phyloP scores from a whole-genome alignment of 2,797 vertebrate species.

The Psittacula echo region DNA sequence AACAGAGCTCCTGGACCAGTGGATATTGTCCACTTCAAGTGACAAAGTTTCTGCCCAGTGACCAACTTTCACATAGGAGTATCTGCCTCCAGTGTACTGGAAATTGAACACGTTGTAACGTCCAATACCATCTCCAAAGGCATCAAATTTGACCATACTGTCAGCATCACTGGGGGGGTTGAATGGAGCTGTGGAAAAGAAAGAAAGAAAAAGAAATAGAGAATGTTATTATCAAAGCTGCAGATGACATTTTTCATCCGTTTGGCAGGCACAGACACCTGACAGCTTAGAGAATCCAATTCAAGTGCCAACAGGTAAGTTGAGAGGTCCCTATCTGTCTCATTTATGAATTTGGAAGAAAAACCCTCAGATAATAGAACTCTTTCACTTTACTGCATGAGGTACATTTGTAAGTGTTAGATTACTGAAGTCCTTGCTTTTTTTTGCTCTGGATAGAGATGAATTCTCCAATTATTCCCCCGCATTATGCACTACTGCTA shows the following conservation, averaged over 20 bases:
- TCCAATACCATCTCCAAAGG: constrained; percentile 93
- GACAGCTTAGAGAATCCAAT: not conserved
- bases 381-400: not conserved
- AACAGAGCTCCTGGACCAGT: constrained; percentile 87
- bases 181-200: constrained; percentile 85
- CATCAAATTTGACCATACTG: constrained; percentile 93
- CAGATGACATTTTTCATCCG: not conserved
- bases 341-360: not conserved
- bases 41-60: constrained; percentile 95
- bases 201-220: not conserved
- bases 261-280: not conserved
- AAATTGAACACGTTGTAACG: constrained; percentile 99
- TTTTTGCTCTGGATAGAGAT: not conserved
- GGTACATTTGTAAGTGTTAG: not conserved
- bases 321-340: not conserved
- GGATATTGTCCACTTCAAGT: constrained; percentile 88
- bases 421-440: not conserved
- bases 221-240: not conserved
- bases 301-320: not conserved
- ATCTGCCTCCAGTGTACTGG: constrained; percentile 85
- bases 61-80: constrained; percentile 91
- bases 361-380: not conserved
- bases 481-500: not conserved
- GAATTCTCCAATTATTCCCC: not conserved
- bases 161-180: constrained; percentile 85